Base-by-base conservation (phyloP, 2,888 invertebrate species). In the Acleris holmiana region DNA sequence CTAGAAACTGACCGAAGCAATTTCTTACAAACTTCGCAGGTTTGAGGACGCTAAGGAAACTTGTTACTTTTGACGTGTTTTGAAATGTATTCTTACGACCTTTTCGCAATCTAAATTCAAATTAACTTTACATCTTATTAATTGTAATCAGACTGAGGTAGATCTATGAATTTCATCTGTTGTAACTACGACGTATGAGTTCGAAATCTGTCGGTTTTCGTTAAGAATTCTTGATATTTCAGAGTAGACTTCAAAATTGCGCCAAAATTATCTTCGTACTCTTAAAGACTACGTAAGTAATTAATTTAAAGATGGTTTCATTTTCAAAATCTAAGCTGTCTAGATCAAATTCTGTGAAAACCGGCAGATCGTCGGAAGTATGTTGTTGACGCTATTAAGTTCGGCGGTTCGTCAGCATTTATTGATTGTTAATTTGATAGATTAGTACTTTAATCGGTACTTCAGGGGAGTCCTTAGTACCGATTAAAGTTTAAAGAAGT, bases 361-460 rank as follows among this genome's bases (percentile, higher is more conserved):
- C 15, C 2, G 50, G 17, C 49, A 18, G 41, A 15, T 48, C n/a
- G 41, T 49, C 35, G 50, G 57, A 35, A 18, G 44, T 46, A n/a
- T 66, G 77, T 79, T 79, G 82, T 80, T 80, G 85, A 87, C 86
- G 88, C 89, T 87, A 89, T 89, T 89, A 85, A 89, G 88, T 89
- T 89, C 78, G 89, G 88, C 89, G 88, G 83, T 85, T 86, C 83
- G 86, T 85, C 86, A 84, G 77, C 82, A 75, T 75, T 69, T 51
- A 40, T 15, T 53, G 63, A 58, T 58, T 57, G 47, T 63, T 53
- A 23, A 18, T 50, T 59, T 29, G 51, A 61, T 53, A 21, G 53
- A 29, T 21, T 47, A 15, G 0, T 35, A 54, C 35, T 48, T 46
- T 61, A 47, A 47, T 23, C 21, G 40, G 44, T 51, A n/a, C 19